phyloP scores from a whole-genome alignment of 2,888 invertebrate species.

The Drosophila leonis region DNA sequence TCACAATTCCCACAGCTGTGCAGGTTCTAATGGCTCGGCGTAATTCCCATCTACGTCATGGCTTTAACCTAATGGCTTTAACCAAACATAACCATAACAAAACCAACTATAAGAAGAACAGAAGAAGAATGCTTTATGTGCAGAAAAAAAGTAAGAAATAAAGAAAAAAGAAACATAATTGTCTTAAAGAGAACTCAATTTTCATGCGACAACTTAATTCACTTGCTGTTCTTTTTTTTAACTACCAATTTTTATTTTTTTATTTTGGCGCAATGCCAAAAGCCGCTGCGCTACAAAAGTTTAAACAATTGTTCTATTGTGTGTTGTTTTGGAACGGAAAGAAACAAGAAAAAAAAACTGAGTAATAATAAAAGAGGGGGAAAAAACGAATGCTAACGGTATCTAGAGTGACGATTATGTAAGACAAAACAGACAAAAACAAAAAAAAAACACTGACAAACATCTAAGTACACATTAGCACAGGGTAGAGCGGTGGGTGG shows the following conservation, averaged over 20 bases:
- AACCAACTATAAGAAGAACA: constrained; percentile 9
- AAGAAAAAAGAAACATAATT: constrained; percentile 26
- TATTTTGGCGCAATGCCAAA: constrained; percentile 71
- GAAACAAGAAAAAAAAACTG: constrained; percentile 31
- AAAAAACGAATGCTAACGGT: constrained; percentile 58
- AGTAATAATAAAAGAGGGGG: not conserved
- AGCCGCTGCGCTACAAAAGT: constrained; percentile 58
- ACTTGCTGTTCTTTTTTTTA: constrained; percentile 17
- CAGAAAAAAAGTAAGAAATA: not conserved
- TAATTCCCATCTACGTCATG: constrained; percentile 68
- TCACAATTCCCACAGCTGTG: constrained; percentile 55
- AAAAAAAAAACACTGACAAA: constrained; percentile 53
- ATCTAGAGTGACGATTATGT: constrained; percentile 81
- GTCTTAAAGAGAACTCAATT: constrained; percentile 40
- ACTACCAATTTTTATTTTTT: constrained; percentile 14
- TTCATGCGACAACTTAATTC: constrained; percentile 34
- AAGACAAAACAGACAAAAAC: constrained; percentile 66
- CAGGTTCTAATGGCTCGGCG: constrained; percentile 42
- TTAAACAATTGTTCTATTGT: constrained; percentile 81
- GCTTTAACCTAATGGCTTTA: constrained; percentile 9
- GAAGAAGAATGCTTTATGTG: constrained; percentile 4
- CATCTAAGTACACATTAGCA: constrained; percentile 71
- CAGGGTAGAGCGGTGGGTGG: not conserved
- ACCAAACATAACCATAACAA: not conserved
- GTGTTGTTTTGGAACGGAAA: constrained; percentile 68